Conservation (phyloP, 2,888 invertebrate genomes). For the Hoplodrina blanda region DNA sequence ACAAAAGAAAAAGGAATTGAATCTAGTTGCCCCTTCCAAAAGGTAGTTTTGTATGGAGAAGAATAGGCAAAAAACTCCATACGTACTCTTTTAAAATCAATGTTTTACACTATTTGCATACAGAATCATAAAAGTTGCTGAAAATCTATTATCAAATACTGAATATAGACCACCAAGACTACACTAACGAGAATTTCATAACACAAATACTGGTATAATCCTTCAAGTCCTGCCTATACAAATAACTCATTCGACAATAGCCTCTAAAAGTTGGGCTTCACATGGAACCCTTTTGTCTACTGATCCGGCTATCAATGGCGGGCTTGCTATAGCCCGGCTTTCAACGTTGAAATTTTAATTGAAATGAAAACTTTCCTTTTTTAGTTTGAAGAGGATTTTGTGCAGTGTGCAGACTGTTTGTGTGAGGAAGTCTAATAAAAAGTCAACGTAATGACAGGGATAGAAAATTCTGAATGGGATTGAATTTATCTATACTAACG, state of each 20-base stretch:
- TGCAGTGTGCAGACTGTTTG: constrained; percentile 1
- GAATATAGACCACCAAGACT: not conserved
- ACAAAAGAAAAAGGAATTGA: no score
- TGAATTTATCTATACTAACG: no score
- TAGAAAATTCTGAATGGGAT: no score
- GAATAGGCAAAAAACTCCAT: no score
- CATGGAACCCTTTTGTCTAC: constrained; percentile 42
- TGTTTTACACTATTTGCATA: no score
- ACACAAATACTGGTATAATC: not conserved
- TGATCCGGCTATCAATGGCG: constrained; percentile 44
- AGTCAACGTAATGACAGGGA: not conserved
- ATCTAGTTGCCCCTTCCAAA: no score
- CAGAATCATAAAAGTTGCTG: no score
- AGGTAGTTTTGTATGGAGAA: no score
- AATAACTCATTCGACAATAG: constrained; percentile 37
- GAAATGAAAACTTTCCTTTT: constrained; percentile 51
- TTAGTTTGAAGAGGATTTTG: constrained; percentile 21
- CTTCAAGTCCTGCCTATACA: constrained; percentile 8
- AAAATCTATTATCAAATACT: no score
- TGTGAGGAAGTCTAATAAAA: not conserved
- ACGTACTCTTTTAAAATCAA: no score
- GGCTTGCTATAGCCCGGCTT: constrained; percentile 13
- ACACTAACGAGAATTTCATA: not conserved
- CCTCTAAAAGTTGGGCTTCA: constrained; percentile 24
- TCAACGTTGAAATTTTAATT: constrained; percentile 54